These are phyloP conservation scores for Mythimna pallens DNA, from an alignment of 2,888 invertebrate species.

Conservation along the genomic window DNA sequence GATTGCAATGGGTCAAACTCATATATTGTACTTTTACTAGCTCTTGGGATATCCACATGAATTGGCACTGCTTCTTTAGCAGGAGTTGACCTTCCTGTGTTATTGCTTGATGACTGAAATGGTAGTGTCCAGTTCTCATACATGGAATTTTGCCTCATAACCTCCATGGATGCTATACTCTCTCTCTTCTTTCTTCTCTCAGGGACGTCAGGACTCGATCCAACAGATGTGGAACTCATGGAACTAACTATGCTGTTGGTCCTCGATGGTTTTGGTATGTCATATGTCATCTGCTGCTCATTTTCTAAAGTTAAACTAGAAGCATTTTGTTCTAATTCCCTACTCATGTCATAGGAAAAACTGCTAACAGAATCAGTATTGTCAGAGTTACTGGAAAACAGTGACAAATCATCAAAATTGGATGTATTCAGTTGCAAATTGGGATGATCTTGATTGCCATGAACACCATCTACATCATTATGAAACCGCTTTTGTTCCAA, in stretches of 20 bases:
- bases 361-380: constrained; percentile 81
- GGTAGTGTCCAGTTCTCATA: constrained; percentile 86
- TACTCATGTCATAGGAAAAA: constrained; percentile 79
- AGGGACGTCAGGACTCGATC: constrained; percentile 80
- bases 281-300: constrained; percentile 81
- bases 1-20: constrained; percentile 93
- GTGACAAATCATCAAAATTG: constrained; percentile 81
- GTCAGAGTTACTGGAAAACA: constrained; percentile 84
- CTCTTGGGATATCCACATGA: constrained; percentile 58
- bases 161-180: constrained; percentile 64
- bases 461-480: constrained; percentile 67
- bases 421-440: constrained; percentile 76
- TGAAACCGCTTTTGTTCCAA: constrained; percentile 81
- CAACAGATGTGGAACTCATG: constrained; percentile 57
- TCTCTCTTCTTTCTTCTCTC: constrained; percentile 78
- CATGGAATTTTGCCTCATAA: constrained; percentile 82
- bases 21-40: constrained; percentile 92
- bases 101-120: constrained; percentile 56
- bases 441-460: constrained; percentile 69
- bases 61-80: constrained; percentile 20
- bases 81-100: constrained; percentile 47
- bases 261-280: constrained; percentile 81
- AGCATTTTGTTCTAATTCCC: constrained; percentile 74
- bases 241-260: constrained; percentile 79
- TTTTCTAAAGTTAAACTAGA: constrained; percentile 65